Percentiles rank a stretch among this genome's conserved stretches.
Evolutionary conservation across 2,888 invertebrate species (phyloP).

Genomic region (Frankliniella intonsa): DNA sequence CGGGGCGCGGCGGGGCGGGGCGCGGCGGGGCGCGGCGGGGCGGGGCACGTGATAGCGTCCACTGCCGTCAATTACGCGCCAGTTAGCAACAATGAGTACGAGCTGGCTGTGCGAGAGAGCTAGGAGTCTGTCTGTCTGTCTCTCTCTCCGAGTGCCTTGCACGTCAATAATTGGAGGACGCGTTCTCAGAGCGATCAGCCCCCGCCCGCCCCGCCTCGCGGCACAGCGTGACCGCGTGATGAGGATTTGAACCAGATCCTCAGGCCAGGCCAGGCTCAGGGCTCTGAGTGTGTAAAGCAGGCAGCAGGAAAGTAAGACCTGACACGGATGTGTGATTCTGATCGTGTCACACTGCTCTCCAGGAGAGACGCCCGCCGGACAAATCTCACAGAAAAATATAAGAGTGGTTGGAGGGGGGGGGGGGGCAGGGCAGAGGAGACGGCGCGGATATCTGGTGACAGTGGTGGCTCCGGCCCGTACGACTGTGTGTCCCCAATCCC

Average conservation of each 20-base stretch:
- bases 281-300: too few species aligned
- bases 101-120: not conserved
- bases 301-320: too few species aligned
- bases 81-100: constrained; percentile 22
- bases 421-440: too few species aligned
- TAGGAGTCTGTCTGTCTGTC: not conserved
- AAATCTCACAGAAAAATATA: too few species aligned
- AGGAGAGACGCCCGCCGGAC: too few species aligned
- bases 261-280: too few species aligned
- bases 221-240: too few species aligned
- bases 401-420: too few species aligned
- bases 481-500: not conserved
- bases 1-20: constrained; percentile 31
- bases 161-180: constrained; percentile 9
- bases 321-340: too few species aligned
- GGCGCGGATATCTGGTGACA: not conserved
- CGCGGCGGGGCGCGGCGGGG: not conserved
- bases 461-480: not conserved
- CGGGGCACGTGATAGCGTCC: constrained; percentile 3
- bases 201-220: too few species aligned
- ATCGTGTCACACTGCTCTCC: too few species aligned
- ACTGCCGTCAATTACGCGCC: constrained; percentile 18
- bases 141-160: not conserved
- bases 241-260: too few species aligned
- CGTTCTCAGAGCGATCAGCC: not conserved